These are phyloP conservation scores for Galerucella calmariensis DNA, from an alignment of 2,888 invertebrate genomes.

Conservation along the genomic window DNA sequence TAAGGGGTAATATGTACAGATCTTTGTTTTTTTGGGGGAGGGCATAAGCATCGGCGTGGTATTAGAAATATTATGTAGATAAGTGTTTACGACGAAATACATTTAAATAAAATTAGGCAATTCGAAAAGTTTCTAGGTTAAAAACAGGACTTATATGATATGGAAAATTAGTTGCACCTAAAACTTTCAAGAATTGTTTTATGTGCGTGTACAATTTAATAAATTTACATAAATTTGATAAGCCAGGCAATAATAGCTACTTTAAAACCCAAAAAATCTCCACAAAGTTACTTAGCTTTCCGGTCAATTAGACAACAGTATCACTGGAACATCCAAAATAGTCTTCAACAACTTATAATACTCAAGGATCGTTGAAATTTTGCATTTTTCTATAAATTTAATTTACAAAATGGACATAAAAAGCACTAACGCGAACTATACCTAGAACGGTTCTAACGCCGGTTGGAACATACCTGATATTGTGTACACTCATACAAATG, in stretches of 20 bases:
- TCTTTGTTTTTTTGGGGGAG: not conserved
- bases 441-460: too few species aligned
- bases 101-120: slow-evolving; percentile 8
- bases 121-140: not conserved
- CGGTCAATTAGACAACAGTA: not conserved
- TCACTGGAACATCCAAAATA: not conserved
- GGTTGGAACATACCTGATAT: too few species aligned
- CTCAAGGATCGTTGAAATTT: not conserved
- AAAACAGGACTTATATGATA: slow-evolving; percentile 2
- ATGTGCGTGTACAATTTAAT: not conserved
- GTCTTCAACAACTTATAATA: not conserved
- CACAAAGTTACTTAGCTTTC: not conserved
- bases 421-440: too few species aligned
- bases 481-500: too few species aligned
- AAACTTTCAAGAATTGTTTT: not conserved
- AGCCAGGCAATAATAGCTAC: slow-evolving; percentile 5
- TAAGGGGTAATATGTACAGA: not conserved
- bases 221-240: slow-evolving; percentile 2
- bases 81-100: slow-evolving; percentile 1
- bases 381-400: too few species aligned
- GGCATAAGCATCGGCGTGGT: slow-evolving; percentile 4
- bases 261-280: slow-evolving; percentile 1
- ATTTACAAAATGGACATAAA: too few species aligned
- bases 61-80: not conserved
- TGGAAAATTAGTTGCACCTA: slow-evolving; percentile 2